Percentiles rank a stretch among this genome's conserved stretches.
Evolutionary conservation across 1,140 invertebrate species (phyloP).

Genomic region (Theocolax elegans): DNA sequence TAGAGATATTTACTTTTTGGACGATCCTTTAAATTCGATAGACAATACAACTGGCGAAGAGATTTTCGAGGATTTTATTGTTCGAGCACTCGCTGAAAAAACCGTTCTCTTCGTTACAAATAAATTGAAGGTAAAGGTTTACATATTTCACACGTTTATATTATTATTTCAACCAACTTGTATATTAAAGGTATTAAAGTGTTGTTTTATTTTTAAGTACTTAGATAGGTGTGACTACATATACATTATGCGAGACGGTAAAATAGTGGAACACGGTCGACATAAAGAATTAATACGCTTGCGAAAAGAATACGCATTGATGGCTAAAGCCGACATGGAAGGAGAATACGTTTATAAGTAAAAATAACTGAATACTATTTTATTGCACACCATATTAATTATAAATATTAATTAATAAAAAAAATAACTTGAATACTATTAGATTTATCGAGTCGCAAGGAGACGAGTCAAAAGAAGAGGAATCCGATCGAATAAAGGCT

Average conservation of each 20-base stretch:
- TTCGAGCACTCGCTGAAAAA: conserved; percentile 71
- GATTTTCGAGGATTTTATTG: conserved; percentile 73
- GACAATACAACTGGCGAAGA: conserved; percentile 73
- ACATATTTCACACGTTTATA: background rate
- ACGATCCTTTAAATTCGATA: conserved; percentile 77
- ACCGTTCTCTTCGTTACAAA: conserved; percentile 77
- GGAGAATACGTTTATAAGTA: conserved; percentile 40
- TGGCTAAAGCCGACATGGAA: conserved; percentile 49
- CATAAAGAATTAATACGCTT: conserved; percentile 74
- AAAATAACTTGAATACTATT: background rate
- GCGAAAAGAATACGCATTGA: conserved; percentile 72
- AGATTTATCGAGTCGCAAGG: background rate
- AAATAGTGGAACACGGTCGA: conserved; percentile 75
- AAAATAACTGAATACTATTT: too few species aligned
- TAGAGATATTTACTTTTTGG: conserved; percentile 78
- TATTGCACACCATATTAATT: background rate
- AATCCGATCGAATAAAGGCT: too few species aligned
- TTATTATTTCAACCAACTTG: background rate
- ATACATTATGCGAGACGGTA: conserved; percentile 72
- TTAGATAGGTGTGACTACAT: conserved; percentile 71
- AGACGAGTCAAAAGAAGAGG: background rate
- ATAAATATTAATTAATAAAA: background rate
- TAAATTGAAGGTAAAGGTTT: conserved; percentile 71
- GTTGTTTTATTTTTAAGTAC: conserved; percentile 61
- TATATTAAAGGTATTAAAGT: too few species aligned